These are phyloP conservation scores for Cynaeus angustus DNA, from an alignment of 2,888 invertebrate species.

Conservation along the genomic window DNA sequence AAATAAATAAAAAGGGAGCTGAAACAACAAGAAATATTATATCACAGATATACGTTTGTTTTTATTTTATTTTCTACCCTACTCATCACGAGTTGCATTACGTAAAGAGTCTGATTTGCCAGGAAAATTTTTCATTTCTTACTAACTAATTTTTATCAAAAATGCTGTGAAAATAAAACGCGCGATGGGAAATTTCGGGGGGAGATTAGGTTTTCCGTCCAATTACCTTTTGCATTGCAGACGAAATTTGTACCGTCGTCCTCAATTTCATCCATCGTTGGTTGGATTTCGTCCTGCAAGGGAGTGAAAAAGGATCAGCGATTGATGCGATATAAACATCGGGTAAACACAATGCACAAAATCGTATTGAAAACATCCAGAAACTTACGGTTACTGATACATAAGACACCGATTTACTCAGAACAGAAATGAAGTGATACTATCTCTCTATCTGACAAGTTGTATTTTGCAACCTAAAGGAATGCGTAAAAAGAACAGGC, in stretches of 20 bases:
- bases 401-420: conserved; percentile 37
- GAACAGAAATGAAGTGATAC: conserved; percentile 42
- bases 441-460: conserved; percentile 45
- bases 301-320: conserved; percentile 48
- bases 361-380: conserved; percentile 22
- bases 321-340: conserved; percentile 11
- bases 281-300: conserved; percentile 90
- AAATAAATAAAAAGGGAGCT: too few species aligned
- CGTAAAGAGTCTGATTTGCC: too few species aligned
- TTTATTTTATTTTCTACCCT: too few species aligned
- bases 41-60: too few species aligned
- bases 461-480: conserved; percentile 58
- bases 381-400: conserved; percentile 18
- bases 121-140: too few species aligned
- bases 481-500: conserved; percentile 50
- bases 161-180: neutral
- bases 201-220: conserved; percentile 5
- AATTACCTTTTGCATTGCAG: conserved; percentile 85
- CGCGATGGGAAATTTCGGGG: conserved; percentile 5
- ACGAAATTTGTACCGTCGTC: conserved; percentile 93
- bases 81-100: too few species aligned
- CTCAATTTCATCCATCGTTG: conserved; percentile 97
- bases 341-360: conserved; percentile 45
- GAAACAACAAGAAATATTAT: too few species aligned
- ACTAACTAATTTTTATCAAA: neutral